phyloP scores from a whole-genome alignment of 2,797 vertebrate genomes.

The Coregonus sp. region DNA sequence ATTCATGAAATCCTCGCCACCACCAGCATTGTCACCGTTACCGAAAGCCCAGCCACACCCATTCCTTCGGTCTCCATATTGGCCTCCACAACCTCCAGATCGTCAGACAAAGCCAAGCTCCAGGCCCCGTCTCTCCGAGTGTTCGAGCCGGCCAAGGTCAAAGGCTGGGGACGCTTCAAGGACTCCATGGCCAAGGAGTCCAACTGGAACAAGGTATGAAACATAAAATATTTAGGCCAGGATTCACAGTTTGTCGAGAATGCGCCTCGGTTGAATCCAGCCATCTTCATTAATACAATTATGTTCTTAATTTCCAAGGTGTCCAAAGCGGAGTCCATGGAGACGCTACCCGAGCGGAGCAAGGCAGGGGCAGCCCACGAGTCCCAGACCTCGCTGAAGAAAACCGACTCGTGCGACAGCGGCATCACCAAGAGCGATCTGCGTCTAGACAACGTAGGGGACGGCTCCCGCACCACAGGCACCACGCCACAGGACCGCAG shows the following conservation, averaged over 20 bases:
- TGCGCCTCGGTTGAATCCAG: background rate
- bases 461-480: slow-evolving; percentile 69
- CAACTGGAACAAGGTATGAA: slow-evolving; percentile 85
- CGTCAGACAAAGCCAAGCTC: slow-evolving; percentile 82
- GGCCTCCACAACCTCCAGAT: slow-evolving; percentile 52
- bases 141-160: slow-evolving; percentile 78
- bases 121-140: slow-evolving; percentile 79
- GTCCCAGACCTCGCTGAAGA: slow-evolving; percentile 88
- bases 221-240: too few species aligned
- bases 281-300: background rate
- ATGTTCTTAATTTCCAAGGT: slow-evolving; percentile 48
- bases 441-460: slow-evolving; percentile 89
- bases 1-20: slow-evolving; percentile 75
- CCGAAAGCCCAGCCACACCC: slow-evolving; percentile 92
- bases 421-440: slow-evolving; percentile 98
- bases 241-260: background rate
- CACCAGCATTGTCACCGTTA: slow-evolving; percentile 90
- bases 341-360: slow-evolving; percentile 56
- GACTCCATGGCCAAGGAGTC: slow-evolving; percentile 86
- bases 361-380: slow-evolving; percentile 72
- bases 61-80: slow-evolving; percentile 70
- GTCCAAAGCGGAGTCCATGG: slow-evolving; percentile 70
- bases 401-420: slow-evolving; percentile 97
- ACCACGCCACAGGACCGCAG: slow-evolving; percentile 92
- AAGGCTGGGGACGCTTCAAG: slow-evolving; percentile 94